Base-by-base conservation (phyloP, 2,113 vertebrate species). In the Actinemys pallida region DNA sequence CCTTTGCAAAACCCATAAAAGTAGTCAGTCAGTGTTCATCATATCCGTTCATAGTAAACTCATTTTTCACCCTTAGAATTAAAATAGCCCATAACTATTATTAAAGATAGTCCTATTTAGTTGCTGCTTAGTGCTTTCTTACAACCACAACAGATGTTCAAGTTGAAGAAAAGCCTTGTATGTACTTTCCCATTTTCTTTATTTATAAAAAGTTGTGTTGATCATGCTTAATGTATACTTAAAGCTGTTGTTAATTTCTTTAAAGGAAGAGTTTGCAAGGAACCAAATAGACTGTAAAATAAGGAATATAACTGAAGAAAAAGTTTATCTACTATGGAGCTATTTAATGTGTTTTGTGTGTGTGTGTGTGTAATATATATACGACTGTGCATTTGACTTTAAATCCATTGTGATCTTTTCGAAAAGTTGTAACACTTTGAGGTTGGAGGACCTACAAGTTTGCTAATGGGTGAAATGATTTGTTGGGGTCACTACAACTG, bases 11-110 rank as follows among this genome's bases (percentile, higher is more conserved):
- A 90, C 47, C 47, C 50, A 45, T 57, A 76, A 85, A 90, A 95
- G 88, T 95, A 93, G 84, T 72, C n/a, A 82, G 52, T 86, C 54
- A 93, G 80, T 92, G 94, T 90, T 94, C 83, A 39, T 49, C 90
- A 4, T 42, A 83, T 3, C 72, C 78, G n/a, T 8, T 31, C 93
- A 95, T 82, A 42, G 75, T 47, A 47, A 78, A 78, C 75, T 78
- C 39, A 29, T 16, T 29, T 22, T 90, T 62, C 59, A 11, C 80
- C 9, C 52, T 91, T 5, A 65, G 25, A 69, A 90, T 12, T 52
- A 78, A 56, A 54, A n/a, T 85, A 31, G 76, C 81, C 45, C 80
- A 7, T 89, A 35, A 49, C 35, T 90, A 2, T 86, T 92, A 47
- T 65, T 79, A 89, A 89, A 47, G 83, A 14, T 17, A 62, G 24